phyloP scores from a whole-genome alignment of 1,140 invertebrate genomes.

The Frieseomelitta varia region DNA sequence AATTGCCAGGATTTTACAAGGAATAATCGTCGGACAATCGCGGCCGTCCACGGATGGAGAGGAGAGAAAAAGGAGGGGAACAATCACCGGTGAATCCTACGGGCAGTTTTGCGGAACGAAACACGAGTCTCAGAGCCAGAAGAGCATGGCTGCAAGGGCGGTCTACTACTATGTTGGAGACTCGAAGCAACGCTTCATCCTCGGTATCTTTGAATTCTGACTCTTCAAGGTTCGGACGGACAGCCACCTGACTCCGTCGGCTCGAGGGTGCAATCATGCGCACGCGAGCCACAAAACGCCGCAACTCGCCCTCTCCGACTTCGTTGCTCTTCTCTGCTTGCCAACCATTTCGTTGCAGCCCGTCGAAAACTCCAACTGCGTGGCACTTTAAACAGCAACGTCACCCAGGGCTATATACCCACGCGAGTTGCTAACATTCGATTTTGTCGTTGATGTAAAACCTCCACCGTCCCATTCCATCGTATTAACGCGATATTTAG shows the following conservation, averaged over 20 bases:
- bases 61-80: neutral
- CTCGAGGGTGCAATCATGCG: conserved; percentile 76
- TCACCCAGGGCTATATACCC: neutral
- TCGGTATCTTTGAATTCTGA: conserved; percentile 71
- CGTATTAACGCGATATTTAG: neutral
- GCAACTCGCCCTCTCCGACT: conserved; percentile 15
- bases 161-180: conserved; percentile 47
- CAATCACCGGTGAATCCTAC: conserved; percentile 36
- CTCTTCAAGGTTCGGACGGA: conserved; percentile 67
- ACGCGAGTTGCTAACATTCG: neutral
- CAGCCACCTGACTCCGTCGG: conserved; percentile 74
- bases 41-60: conserved; percentile 5
- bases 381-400: neutral
- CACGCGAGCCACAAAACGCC: conserved; percentile 71
- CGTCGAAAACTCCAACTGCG: conserved; percentile 1
- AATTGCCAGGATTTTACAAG: conserved; percentile 36
- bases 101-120: conserved; percentile 40
- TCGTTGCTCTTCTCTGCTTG: conserved; percentile 29
- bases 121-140: conserved; percentile 47
- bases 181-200: conserved; percentile 62
- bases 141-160: conserved; percentile 47
- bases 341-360: conserved; percentile 23
- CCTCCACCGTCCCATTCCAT: neutral
- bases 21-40: conserved; percentile 43
- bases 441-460: neutral